phyloP scores from a whole-genome alignment of 2,113 vertebrate species.

The Nerophis lumbriciformis region DNA sequence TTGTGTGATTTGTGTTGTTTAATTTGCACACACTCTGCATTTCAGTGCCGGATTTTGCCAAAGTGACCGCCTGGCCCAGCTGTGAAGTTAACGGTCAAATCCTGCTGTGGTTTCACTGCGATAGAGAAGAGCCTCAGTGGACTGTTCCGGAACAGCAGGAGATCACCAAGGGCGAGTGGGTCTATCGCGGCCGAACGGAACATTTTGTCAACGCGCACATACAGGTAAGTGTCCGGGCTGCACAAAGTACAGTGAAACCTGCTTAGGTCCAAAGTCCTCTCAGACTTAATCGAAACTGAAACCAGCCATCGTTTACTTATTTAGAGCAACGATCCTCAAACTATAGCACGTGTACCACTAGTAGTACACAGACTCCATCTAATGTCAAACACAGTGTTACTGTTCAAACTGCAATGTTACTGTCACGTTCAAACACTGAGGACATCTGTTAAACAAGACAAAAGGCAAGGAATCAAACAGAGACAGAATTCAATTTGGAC shows the following conservation, averaged over 20 bases:
- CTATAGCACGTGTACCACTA: too few relatives aligned
- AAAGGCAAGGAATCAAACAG: too few relatives aligned
- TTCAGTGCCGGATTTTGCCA: conserved; percentile 72
- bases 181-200: conserved; percentile 69
- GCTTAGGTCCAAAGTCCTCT: too few relatives aligned
- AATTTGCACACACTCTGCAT: neutral
- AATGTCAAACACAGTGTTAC: too few relatives aligned
- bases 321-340: too few relatives aligned
- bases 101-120: conserved; percentile 76
- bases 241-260: neutral
- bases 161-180: conserved; percentile 64
- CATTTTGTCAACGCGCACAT: conserved; percentile 74
- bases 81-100: conserved; percentile 72
- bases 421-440: too few relatives aligned
- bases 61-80: conserved; percentile 66
- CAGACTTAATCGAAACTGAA: too few relatives aligned
- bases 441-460: too few relatives aligned
- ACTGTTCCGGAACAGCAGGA: conserved; percentile 66
- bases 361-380: too few relatives aligned
- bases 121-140: conserved; percentile 62
- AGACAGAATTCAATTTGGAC: too few relatives aligned
- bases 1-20: neutral
- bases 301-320: too few relatives aligned
- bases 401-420: too few relatives aligned
- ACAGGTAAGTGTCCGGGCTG: conserved; percentile 43